Base-by-base conservation (phyloP, 2,797 vertebrate species). In the Hyperoplus immaculatus region DNA sequence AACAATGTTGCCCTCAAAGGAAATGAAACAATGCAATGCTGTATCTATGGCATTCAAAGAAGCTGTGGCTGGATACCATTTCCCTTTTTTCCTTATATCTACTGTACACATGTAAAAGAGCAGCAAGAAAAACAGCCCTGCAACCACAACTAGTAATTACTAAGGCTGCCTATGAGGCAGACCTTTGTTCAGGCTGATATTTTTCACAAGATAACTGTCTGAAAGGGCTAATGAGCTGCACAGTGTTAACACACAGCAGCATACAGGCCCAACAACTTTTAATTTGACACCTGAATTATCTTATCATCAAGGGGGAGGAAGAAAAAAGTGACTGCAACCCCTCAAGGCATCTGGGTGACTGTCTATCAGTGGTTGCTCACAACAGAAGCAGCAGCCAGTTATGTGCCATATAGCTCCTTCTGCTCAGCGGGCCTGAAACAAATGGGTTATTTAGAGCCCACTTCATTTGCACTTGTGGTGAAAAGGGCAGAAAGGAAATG, bases 401-500 rank as follows among this genome's bases (percentile, higher is more conserved):
- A 88, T 75, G 81, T 80, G 72, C 80, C 86, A 75, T 47, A 75
- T 47, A 65, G 77, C 84, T 86, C 59, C 86, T 85, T 82, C 87
- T 87, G 91, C 91, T 92, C 86, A 87, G 86, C 50, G 14, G 85
- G 81, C 87, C 88, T 82, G 85, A 93, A 92, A 92, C 89, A 88
- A 93, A 91, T 80, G 89, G 86, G 84, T 92, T 94, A 92, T 92
- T 94, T 92, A 92, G 90, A 90, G 88, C 85, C 85, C 74, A 72
- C 91, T 93, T 93, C 91, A 92, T 93, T 92, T 92, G 91, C 90
- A 92, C 91, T 91, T 87, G 86, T 87, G 87, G 86, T 84, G 83
- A 91, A 29, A 88, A 90, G 93, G 91, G 89, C 91, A 90, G 77
- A 87, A 81, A 91, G 83, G 87, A 93, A 93, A 93, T 78, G 82